These are phyloP conservation scores for Tryphoninae sp. DNA, from an alignment of 2,888 invertebrate species.

Conservation along the genomic window DNA sequence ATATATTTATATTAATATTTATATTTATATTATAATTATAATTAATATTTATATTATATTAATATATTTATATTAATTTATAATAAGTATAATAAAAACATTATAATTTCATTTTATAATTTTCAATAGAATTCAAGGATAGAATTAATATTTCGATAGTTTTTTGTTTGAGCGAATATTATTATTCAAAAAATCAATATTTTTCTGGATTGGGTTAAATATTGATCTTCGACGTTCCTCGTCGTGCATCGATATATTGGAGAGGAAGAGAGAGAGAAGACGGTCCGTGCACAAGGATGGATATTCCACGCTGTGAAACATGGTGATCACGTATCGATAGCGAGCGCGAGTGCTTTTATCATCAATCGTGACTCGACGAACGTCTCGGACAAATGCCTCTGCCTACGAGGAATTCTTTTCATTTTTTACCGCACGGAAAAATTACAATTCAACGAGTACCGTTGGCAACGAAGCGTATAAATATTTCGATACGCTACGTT, in stretches of 20 bases:
- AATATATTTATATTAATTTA: no score
- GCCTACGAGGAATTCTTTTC: slow-evolving; percentile 29
- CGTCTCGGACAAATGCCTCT: slow-evolving; percentile 5
- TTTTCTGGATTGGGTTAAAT: not conserved
- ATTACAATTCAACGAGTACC: not conserved
- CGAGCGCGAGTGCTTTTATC: slow-evolving; percentile 39
- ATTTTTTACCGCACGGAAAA: not conserved
- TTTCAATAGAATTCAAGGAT: no score
- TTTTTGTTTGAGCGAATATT: no score
- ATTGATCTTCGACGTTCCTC: not conserved
- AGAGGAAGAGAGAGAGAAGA: not conserved
- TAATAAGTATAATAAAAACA: no score
- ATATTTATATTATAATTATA: no score
- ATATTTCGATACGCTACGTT: no score
- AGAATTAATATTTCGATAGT: no score
- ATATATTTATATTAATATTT: no score
- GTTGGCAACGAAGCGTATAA: no score
- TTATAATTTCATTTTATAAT: no score
- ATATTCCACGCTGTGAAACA: slow-evolving; percentile 1
- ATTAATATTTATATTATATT: no score
- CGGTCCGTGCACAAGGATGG: slow-evolving; percentile 2
- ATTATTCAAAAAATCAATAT: not conserved
- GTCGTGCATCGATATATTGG: not conserved
- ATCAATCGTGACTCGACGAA: slow-evolving; percentile 42
- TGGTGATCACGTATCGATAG: slow-evolving; percentile 43